Base-by-base conservation (phyloP, 2,797 vertebrate genomes). In the Rhodeus uyekii region DNA sequence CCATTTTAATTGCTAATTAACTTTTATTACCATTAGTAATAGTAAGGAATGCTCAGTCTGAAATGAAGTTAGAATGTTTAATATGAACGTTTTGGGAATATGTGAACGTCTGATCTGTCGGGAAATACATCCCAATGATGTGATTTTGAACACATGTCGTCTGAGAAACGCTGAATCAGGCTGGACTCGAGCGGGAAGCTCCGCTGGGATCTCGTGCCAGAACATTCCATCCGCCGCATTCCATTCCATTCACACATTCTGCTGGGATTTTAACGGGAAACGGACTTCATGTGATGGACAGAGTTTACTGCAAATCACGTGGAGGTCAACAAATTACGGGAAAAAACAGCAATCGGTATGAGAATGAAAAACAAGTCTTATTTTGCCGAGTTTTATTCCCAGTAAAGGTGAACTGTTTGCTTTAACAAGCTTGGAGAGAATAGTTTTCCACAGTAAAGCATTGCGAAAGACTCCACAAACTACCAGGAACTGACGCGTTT, bases 141-240 rank as follows among this genome's bases (percentile, higher is more conserved):
- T 5, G 48, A 19, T 63, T 78, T 32, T 24, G n/a, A 4, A 38
- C 32, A 79, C 16, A 12, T 71, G 38, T 13, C n/a, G 36, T 32
- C 50, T 76, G 65, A 58, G 64, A 77, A 46, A 46, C 10, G 68
- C 42, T 93, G 92, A 94, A 78, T 94, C 93, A 93, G 44, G 85
- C 81, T 92, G 82, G 95, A 93, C 93, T 94, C 94, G 93, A 61
- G 75, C 79, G 80, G 90, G 88, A 89, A 91, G 81, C 64, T 76
- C 27, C n/a, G 24, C 19, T 61, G 39, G 61, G 76, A 83, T 74
- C 75, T 75, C 34, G 82, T 76, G 82, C 85, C 87, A 88, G n/a
- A 87, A 86, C 85, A 88, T 81, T 85, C 81, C 86, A 67, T 84
- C 72, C 77, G 16, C 68, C 82, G 44, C 81, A 87, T 85, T 68